A percentile compares a stretch with the other conserved stretches of the same genome.
phyloP scores from a whole-genome alignment of 2,113 vertebrate genomes.

The Etheostoma spectabile region DNA sequence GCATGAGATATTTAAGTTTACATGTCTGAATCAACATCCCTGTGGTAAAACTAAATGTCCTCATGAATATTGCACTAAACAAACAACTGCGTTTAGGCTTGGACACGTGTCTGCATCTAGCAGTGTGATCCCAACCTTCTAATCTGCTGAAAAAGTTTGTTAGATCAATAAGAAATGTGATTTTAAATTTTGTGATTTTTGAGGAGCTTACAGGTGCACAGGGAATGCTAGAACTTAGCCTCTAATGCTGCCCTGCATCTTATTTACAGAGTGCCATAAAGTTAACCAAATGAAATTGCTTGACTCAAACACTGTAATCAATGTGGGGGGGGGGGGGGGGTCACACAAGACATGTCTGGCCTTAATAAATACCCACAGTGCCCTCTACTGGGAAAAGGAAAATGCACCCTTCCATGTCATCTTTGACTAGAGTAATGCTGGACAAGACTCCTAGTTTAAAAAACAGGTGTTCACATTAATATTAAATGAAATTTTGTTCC shows the following conservation, averaged over 20 bases:
- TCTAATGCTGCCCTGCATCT: conserved; percentile 59
- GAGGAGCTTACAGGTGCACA: conserved; percentile 29
- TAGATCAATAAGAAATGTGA: conserved; percentile 30
- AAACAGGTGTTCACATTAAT: conserved; percentile 50
- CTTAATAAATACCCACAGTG: conserved; percentile 75
- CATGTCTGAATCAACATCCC: conserved; percentile 26
- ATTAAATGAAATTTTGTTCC: conserved; percentile 37
- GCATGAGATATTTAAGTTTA: conserved; percentile 2
- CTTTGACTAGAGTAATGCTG: conserved; percentile 20
- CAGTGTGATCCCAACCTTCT: conserved; percentile 13
- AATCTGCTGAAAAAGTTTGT: conserved; percentile 27
- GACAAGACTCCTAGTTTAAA: conserved; percentile 27
- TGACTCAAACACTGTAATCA: conserved; percentile 73
- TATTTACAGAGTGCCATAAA: conserved; percentile 72
- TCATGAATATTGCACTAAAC: conserved; percentile 22
- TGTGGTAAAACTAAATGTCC: not conserved
- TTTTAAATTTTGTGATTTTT: conserved; percentile 39
- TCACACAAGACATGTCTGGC: conserved; percentile 17
- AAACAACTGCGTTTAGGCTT: conserved; percentile 26
- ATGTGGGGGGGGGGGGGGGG: not conserved
- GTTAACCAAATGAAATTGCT: conserved; percentile 76
- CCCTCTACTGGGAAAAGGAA: conserved; percentile 77
- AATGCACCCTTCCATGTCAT: conserved; percentile 19
- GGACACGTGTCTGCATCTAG: conserved; percentile 28
- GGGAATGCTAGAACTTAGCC: conserved; percentile 15